Conservation (phyloP, 2,113 vertebrate species). For the Piprites chloris region DNA sequence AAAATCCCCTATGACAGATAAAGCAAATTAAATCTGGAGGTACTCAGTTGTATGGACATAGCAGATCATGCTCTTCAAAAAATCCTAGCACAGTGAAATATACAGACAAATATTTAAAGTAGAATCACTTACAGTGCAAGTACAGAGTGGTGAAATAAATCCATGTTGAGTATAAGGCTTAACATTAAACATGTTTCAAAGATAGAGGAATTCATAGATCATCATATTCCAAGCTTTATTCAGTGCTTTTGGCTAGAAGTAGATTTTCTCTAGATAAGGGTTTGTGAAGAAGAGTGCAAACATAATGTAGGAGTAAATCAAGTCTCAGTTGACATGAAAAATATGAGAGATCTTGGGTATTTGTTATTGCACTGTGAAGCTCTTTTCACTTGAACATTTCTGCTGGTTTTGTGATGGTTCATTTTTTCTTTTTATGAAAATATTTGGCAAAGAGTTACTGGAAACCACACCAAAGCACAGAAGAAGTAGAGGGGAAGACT, state of each 20-base stretch:
- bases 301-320: neutral
- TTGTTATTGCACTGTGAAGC: neutral
- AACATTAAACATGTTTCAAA: neutral
- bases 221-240: neutral
- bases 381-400: neutral
- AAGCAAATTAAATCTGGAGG: neutral
- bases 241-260: neutral
- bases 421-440: neutral
- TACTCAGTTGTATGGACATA: neutral
- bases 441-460: neutral
- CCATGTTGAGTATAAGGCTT: neutral
- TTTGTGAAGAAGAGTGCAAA: neutral
- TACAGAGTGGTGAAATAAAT: neutral
- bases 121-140: neutral
- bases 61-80: neutral
- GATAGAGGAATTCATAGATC: neutral
- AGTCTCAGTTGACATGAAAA: neutral
- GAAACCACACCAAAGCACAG: neutral
- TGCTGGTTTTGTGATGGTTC: neutral
- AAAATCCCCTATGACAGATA: neutral
- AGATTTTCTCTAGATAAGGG: neutral
- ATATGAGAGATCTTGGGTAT: neutral
- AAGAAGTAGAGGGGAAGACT: neutral
- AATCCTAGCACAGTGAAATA: neutral
- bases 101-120: neutral